Percentiles rank a stretch among this genome's conserved stretches.
These are phyloP conservation scores for Drosophila repleta DNA, from an alignment of 1,140 invertebrate genomes.

Conservation along the genomic window DNA sequence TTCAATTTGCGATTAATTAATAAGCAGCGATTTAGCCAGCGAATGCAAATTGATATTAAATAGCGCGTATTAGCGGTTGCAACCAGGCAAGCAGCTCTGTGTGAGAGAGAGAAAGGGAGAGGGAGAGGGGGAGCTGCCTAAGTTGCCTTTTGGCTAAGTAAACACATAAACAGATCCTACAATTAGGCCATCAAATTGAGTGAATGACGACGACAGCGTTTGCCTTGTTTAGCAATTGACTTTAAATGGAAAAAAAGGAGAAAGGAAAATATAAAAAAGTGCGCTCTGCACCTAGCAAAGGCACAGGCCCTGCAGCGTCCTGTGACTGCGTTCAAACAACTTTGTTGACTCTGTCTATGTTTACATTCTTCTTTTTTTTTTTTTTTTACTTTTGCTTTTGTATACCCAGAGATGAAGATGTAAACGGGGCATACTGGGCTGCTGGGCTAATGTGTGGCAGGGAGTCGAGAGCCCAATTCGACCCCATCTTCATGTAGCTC, in stretches of 20 bases:
- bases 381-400: no score
- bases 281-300: not conserved
- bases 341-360: constrained; percentile 76
- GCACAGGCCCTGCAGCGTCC: constrained; percentile 1
- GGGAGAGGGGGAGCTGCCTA: no score
- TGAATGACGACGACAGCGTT: constrained; percentile 3
- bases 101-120: no score
- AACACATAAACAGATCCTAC: constrained; percentile 11
- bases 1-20: constrained; percentile 66
- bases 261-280: not conserved
- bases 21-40: constrained; percentile 69
- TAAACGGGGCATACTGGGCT: no score
- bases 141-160: no score
- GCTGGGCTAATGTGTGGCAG: no score
- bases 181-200: constrained; percentile 37
- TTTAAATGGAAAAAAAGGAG: constrained; percentile 4
- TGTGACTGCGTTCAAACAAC: constrained; percentile 34
- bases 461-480: no score
- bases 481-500: no score
- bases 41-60: constrained; percentile 79
- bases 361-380: constrained; percentile 20
- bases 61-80: constrained; percentile 66
- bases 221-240: constrained; percentile 66
- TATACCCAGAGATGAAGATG: no score
- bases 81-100: not conserved